phyloP scores from a whole-genome alignment of 2,113 vertebrate species.

The Myanophis thanlyinensis region DNA sequence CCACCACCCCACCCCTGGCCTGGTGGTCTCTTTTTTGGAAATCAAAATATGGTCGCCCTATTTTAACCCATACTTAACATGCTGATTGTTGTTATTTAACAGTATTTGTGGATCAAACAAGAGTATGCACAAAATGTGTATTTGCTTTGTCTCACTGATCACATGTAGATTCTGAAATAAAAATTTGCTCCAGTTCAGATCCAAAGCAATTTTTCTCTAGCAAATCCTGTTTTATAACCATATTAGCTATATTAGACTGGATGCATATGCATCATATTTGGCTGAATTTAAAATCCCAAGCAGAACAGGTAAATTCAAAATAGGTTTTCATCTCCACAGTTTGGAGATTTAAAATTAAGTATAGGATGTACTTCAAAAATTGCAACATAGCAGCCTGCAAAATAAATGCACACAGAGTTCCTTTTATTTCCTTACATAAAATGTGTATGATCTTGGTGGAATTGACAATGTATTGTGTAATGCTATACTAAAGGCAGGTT shows the following conservation, averaged over 20 bases:
- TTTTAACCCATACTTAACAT: background rate
- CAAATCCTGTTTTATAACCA: background rate
- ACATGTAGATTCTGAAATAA: background rate
- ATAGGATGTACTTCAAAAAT: background rate
- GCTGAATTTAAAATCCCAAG: background rate
- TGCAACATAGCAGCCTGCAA: background rate
- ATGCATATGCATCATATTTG: background rate
- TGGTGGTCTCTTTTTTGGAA: no score
- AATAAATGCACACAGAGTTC: background rate
- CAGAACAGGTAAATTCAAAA: background rate
- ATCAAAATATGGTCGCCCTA: no score
- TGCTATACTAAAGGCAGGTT: background rate
- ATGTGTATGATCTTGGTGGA: background rate
- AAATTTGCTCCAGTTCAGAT: background rate
- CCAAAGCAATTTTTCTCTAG: background rate
- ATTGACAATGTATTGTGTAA: background rate
- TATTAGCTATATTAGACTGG: background rate
- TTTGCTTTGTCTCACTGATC: background rate
- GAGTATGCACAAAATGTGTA: background rate
- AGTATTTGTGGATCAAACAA: background rate
- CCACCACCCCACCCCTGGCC: no score
- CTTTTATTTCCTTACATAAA: background rate
- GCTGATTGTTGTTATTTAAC: background rate
- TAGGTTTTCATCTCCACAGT: background rate
- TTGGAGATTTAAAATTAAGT: no score